Evolutionary conservation across 2,113 vertebrate genomes (phyloP), one percentile per base, ranked within the genome.

Genomic region (Cheilinus undulatus): DNA sequence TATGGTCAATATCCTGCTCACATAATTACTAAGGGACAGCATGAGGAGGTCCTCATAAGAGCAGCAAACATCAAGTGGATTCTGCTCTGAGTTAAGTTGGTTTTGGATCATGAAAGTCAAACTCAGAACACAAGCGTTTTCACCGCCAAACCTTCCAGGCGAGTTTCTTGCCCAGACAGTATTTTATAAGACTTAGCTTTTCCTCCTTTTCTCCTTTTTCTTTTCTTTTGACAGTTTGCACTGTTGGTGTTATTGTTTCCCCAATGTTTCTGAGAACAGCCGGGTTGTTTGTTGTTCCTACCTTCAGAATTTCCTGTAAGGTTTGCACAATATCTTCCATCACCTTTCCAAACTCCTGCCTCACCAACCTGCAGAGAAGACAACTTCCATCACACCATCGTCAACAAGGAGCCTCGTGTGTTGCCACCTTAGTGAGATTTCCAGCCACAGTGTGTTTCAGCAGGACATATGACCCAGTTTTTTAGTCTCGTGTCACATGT

Each of bases 341-440:
- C 52, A 24, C 30, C 38, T 60, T 54, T 45, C 24, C 12, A 53
- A 58, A 54, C 38, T 34, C 23, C 6, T 49, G 10, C 6, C 46
- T 53, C 24, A 8, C 3, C 0, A 65, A 54, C 48, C 62, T 40
- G 28, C 67, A 38, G 50, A 57, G 43, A 52, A 30, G 54, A 62
- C 56, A 73, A 62, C 57, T 48, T 73, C 62, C 14, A 30, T 48
- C 46, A 27, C 12, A 42, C 24, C n/a, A 42, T 5, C 59, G 73
- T 53, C 73, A 63, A 67, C 34, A 72, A 52, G 54, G 28, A 51
- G 24, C 46, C 54, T 63, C 30, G 58, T 69, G 40, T 62, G 38
- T 69, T 64, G 26, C 26, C 20, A 52, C 30, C 26, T 69, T 77
- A 68, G 69, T 63, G 60, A 68, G 51, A 45, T n/a, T 27, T 56